These are phyloP conservation scores for Melanchra persicariae DNA, from an alignment of 2,888 invertebrate genomes.

Conservation along the genomic window DNA sequence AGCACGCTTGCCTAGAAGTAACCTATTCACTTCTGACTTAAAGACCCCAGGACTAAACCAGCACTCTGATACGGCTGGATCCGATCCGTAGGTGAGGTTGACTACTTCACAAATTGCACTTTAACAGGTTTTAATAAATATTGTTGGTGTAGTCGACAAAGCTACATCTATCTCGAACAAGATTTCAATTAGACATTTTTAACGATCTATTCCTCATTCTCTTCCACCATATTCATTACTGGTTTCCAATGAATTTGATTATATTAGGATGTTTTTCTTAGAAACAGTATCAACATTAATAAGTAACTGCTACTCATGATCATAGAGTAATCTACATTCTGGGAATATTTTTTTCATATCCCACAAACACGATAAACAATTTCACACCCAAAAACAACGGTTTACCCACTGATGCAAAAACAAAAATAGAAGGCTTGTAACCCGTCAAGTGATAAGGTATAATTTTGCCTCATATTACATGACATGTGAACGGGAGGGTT, in stretches of 20 bases:
- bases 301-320: background rate
- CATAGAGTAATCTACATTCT: background rate
- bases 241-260: background rate
- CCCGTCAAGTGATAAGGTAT: conserved; percentile 81
- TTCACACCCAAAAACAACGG: conserved; percentile 53
- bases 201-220: background rate
- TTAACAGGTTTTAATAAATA: background rate
- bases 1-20: too few relatives aligned
- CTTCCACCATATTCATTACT: background rate
- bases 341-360: background rate
- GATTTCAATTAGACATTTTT: background rate
- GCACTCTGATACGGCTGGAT: too few relatives aligned
- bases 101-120: too few relatives aligned
- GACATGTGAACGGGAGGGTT: conserved; percentile 86
- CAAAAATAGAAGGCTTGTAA: conserved; percentile 61
- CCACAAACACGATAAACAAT: conserved; percentile 41
- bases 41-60: too few relatives aligned
- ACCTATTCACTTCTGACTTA: too few relatives aligned
- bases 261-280: background rate
- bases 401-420: conserved; percentile 59
- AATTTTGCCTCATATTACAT: conserved; percentile 79
- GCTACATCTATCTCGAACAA: background rate
- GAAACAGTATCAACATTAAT: background rate
- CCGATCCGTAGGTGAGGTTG: too few relatives aligned
- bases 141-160: background rate